A percentile compares a stretch with the other conserved stretches of the same genome.
Evolutionary conservation across 2,797 vertebrate genomes (phyloP).

Genomic region (Pangasius macronema): DNA sequence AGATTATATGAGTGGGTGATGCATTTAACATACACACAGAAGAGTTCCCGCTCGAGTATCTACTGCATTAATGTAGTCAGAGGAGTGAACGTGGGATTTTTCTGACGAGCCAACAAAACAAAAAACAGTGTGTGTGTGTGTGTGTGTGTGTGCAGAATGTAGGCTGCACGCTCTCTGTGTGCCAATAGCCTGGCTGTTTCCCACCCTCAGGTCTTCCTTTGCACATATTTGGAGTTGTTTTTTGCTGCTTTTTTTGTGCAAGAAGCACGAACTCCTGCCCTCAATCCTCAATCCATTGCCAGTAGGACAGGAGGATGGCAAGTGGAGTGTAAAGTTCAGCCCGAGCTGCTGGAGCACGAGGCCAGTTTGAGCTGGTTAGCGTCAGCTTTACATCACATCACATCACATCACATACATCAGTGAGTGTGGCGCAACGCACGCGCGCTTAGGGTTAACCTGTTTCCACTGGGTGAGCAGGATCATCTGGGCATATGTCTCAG

Average conservation of each 20-base stretch:
- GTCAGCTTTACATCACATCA: conserved; percentile 80
- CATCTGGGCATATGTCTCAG: neutral
- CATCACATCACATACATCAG: neutral
- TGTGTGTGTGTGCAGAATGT: conserved; percentile 46
- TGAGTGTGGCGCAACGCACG: neutral
- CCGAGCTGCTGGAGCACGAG: conserved; percentile 73
- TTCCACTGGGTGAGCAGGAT: neutral
- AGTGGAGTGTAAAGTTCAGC: conserved; percentile 85
- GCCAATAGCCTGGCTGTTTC: conserved; percentile 57
- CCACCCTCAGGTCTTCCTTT: conserved; percentile 76
- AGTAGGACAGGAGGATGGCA: conserved; percentile 71
- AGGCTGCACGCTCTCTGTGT: conserved; percentile 72
- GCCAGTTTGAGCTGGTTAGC: conserved; percentile 89
- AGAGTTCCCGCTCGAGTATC: neutral
- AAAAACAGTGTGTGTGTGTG: conserved; percentile 34
- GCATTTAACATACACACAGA: neutral
- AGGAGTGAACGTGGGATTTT: neutral
- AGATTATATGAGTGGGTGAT: neutral
- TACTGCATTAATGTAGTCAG: neutral
- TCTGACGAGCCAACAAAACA: neutral
- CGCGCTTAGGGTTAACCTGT: neutral
- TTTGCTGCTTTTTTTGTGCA: conserved; percentile 59
- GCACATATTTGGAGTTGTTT: conserved; percentile 87
- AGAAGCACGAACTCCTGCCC: conserved; percentile 76
- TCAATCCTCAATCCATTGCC: conserved; percentile 69